These are phyloP conservation scores for Drosophila peninsularis DNA, from an alignment of 2,888 invertebrate genomes.

Conservation along the genomic window DNA sequence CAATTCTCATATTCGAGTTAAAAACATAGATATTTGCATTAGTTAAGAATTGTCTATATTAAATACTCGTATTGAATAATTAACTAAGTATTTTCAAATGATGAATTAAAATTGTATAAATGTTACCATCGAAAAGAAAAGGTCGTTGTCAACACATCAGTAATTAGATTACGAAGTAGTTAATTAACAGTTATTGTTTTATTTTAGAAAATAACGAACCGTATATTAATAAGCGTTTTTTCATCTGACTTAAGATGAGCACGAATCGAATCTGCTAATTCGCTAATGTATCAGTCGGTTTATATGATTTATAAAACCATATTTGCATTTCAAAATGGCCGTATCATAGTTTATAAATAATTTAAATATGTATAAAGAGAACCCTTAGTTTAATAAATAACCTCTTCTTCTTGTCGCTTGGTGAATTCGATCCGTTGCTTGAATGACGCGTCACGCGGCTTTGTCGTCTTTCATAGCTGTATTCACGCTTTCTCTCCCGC, in stretches of 20 bases:
- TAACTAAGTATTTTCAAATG: not conserved
- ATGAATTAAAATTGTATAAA: not conserved
- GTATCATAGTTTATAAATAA: conserved; percentile 5
- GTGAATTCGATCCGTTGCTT: conserved; percentile 64
- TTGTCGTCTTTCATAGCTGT: conserved; percentile 65
- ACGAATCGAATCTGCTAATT: conserved; percentile 6
- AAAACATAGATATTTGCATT: not conserved
- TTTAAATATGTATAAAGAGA: conserved; percentile 16
- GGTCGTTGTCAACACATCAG: conserved; percentile 22
- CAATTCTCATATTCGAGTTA: not conserved
- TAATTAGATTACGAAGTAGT: conserved; percentile 22
- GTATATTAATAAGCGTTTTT: conserved; percentile 13
- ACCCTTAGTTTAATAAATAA: conserved; percentile 54
- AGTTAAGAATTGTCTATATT: not conserved
- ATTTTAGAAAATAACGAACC: conserved; percentile 34
- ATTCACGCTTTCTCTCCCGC: conserved; percentile 67
- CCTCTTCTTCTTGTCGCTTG: conserved; percentile 67
- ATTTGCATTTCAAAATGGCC: conserved; percentile 7
- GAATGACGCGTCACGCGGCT: conserved; percentile 48
- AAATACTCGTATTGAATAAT: not conserved
- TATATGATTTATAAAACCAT: conserved; percentile 12
- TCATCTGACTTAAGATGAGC: conserved; percentile 13
- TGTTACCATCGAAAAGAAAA: not conserved
- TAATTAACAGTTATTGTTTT: conserved; percentile 37
- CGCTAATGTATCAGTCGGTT: not conserved